A percentile compares a stretch with the other conserved stretches of the same genome.
phyloP scores from a whole-genome alignment of 2,888 invertebrate species.

The Yponomeuta plumbellus region DNA sequence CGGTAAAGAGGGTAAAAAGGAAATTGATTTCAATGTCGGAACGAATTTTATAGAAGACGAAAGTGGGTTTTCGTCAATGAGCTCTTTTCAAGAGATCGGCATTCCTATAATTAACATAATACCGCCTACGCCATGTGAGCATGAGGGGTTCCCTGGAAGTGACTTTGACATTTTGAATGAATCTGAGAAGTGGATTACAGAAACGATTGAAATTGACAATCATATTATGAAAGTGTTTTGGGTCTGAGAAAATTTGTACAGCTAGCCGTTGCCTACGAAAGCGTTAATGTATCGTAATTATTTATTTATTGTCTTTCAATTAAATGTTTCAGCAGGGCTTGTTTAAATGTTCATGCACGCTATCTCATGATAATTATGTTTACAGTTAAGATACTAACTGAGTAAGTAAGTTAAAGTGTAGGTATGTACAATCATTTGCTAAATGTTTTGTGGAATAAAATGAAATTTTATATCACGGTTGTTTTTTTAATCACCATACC shows the following conservation, averaged over 20 bases:
- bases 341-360: too few relatives aligned
- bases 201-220: conserved; percentile 50
- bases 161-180: conserved; percentile 44
- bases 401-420: too few relatives aligned
- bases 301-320: not conserved
- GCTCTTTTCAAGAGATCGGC: conserved; percentile 89
- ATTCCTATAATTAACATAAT: conserved; percentile 77
- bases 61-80: conserved; percentile 91
- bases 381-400: too few relatives aligned
- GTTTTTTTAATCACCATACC: too few relatives aligned
- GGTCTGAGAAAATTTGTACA: conserved; percentile 37
- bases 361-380: too few relatives aligned
- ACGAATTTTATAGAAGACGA: conserved; percentile 80
- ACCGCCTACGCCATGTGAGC: conserved; percentile 66
- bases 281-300: not conserved
- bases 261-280: not conserved
- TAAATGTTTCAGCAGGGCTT: not conserved
- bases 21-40: conserved; percentile 30
- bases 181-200: conserved; percentile 54
- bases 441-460: too few relatives aligned
- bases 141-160: conserved; percentile 47
- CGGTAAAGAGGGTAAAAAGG: conserved; percentile 27
- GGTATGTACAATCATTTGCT: too few relatives aligned
- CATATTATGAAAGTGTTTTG: conserved; percentile 67
- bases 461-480: too few relatives aligned